These are phyloP conservation scores for Threskiornis aethiopicus DNA, from an alignment of 2,797 vertebrate genomes.

Conservation along the genomic window DNA sequence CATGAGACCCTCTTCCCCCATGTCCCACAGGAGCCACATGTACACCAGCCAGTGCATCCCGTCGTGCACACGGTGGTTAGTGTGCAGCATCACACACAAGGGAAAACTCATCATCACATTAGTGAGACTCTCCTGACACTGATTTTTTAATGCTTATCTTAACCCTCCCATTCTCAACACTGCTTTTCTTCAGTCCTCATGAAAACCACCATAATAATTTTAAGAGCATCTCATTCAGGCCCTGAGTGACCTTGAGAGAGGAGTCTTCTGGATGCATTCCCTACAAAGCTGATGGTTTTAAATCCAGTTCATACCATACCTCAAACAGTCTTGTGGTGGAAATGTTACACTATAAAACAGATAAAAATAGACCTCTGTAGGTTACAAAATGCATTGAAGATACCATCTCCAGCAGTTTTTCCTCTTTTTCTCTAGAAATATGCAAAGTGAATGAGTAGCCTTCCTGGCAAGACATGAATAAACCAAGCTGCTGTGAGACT, in stretches of 20 bases:
- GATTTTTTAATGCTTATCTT: not conserved
- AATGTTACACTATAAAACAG: not conserved
- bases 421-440: not conserved
- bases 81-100: not conserved
- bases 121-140: not conserved
- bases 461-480: not conserved
- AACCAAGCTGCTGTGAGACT: not conserved
- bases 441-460: not conserved
- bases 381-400: not conserved
- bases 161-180: not conserved
- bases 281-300: not conserved
- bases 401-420: not conserved
- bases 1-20: not conserved
- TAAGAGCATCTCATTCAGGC: not conserved
- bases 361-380: not conserved
- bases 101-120: not conserved
- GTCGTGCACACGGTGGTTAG: fast-evolving
- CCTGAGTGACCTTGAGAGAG: not conserved
- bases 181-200: not conserved
- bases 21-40: not conserved
- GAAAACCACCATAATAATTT: not conserved
- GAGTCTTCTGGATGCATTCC: not conserved
- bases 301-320: not conserved
- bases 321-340: not conserved
- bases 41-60: not conserved